Base-by-base conservation (phyloP, 2,888 invertebrate genomes). In the Acrobasis suavella region DNA sequence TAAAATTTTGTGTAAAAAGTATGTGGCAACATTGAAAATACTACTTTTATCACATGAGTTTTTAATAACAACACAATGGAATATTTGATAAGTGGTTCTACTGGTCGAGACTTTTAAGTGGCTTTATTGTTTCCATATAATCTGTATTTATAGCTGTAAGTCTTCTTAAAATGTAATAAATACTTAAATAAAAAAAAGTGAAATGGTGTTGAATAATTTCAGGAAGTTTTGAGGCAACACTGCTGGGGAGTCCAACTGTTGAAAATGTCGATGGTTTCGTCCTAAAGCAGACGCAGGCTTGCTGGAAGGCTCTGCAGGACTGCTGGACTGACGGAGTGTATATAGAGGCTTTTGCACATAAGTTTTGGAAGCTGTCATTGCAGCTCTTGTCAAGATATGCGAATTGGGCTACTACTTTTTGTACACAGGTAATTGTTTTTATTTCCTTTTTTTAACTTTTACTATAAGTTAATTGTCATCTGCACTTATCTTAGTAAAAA, bases 351-450 rank as follows among this genome's bases (percentile, higher is more conserved):
- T 90, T 97, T 0, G 95, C 95, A 62, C 96, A 96, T 78, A 96
- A 96, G 80, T 98, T 98, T 88, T 97, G 97, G 95, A 98, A 97
- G 86, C 93, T 98, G 9, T 96, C 96, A 17, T 91, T 98, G 66
- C 97, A 98, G 89, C 92, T 98, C 50, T 79, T 97, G 52, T 94
- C 97, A 52, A 94, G 98, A 75, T 97, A 97, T 82, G 92, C 94
- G 10, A 94, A 94, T n/a, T 97, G 97, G 96, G 93, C 94, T 60
- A 86, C 84, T 42, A 86, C 81, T 59, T 83, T 85, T 69, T 86
- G 92, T 76, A 78, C 80, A 67, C 87, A 92, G 85, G 93, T 93
- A 76, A 71, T 42, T 58, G 17, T 54, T 50, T 39, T 42, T n/a
- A n/a, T n/a, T n/a, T n/a, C n/a, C n/a, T n/a, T 14, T 42, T 42